Base-by-base conservation (phyloP, 2,888 invertebrate species). In the Pocota personata region DNA sequence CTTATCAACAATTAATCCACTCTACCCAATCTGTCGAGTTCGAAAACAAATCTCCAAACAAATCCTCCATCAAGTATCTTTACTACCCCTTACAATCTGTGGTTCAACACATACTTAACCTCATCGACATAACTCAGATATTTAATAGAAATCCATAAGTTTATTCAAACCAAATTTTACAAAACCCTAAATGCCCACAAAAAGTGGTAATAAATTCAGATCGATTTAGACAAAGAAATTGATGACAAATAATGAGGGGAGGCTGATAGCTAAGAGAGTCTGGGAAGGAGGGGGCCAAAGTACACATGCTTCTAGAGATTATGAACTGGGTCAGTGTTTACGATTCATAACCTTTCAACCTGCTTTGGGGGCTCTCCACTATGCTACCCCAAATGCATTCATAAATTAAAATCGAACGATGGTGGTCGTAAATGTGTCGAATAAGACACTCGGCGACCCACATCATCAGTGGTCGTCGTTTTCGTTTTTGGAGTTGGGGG, bases 311-410 rank as follows among this genome's bases (percentile, higher is more conserved):
- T 32, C 10, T 1, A 27, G 12, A 71, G 82, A 82, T 82, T 80
- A 76, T 69, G 30, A 69, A 58, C 64, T 86, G 76, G 84, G 84
- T 86, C 84, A 86, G 82, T 76, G 66, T 86, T 84, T 82, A 86
- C 80, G 71, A 67, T 35, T 75, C 55, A 24, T 75, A 84, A 80
- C 84, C 80, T 84, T 71, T 80, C 67, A 75, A 75, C 75, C 46
- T 27, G 69, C 43, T 21, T 7, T 6, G 37, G 37, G 40, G 55
- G 10, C 40, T 24, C 50, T 55, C 43, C 16, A 24, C 32, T 35
- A 1, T 4, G 5, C 79, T 57, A 75, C 73, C 71, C 80, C 55
- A 66, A 78, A 21, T 60, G 71, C 58, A 27, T 55, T 52, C 24
- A 76, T 86, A 82, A 86, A 80, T 82, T 84, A 14, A 14, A 67